A percentile compares a stretch with the other conserved stretches of the same genome.
These are phyloP conservation scores for Aeoliscus strigatus DNA, from an alignment of 2,797 vertebrate species.

Conservation along the genomic window DNA sequence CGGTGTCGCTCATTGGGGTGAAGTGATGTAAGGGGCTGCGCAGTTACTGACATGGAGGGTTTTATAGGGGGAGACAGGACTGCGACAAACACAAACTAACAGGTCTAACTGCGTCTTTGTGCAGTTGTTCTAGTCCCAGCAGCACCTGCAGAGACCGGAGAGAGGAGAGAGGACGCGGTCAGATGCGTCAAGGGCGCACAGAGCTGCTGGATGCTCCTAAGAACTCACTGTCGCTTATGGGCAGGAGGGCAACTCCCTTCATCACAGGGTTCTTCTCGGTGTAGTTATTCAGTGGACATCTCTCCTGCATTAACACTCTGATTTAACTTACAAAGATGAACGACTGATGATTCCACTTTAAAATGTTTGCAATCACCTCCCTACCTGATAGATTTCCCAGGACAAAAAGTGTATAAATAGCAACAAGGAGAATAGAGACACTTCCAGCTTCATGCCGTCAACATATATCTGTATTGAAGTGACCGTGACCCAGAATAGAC, in stretches of 20 bases:
- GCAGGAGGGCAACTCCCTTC: constrained; percentile 12
- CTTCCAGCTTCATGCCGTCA: no score
- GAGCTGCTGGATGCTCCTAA: constrained; percentile 4
- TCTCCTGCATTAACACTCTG: no score
- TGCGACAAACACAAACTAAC: constrained; percentile 2
- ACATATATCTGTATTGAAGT: no score
- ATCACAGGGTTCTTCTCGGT: not conserved
- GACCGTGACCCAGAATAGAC: not conserved
- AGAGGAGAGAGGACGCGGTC: constrained; percentile 40
- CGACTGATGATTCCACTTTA: no score
- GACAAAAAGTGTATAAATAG: no score
- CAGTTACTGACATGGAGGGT: constrained; percentile 9
- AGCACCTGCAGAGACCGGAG: not conserved
- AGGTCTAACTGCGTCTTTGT: not conserved
- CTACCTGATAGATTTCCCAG: no score
- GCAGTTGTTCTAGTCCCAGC: constrained; percentile 1
- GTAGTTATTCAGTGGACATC: no score
- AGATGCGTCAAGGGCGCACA: constrained; percentile 49
- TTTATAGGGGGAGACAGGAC: not conserved
- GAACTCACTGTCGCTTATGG: constrained; percentile 1
- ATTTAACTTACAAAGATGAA: no score
- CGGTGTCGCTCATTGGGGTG: constrained; percentile 46
- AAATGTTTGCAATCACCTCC: no score
- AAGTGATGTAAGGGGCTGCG: constrained; percentile 49
- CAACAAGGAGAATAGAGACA: no score